Evolutionary conservation across 2,797 vertebrate species (phyloP), one percentile per base, ranked within the genome.

Genomic region (Myotis pilosus): DNA sequence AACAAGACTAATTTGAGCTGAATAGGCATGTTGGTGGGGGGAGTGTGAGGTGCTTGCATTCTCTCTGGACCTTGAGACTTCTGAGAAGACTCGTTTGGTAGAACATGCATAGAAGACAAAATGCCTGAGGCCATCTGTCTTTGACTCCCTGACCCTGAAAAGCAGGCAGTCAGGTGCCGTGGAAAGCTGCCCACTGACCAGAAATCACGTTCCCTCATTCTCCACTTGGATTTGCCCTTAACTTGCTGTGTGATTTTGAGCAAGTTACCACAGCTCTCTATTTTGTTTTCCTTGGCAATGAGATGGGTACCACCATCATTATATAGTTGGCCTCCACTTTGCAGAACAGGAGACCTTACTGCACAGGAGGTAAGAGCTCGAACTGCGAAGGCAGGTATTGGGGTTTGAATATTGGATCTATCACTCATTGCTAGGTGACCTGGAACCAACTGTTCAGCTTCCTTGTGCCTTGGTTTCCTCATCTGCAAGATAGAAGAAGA

Each of bases 401-500:
- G 33, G 9, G 1, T 51, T 89, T 95, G 23, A 68, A 10, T 88
- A 33, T n/a, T 68, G 13, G 17, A 0, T 41, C 15, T 64, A 3
- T 69, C 66, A 16, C 6, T 92, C 60, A 28, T 17, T 72, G 11
- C 4, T 44, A 5, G 19, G 20, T 51, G 53, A 69, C 41, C 28
- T 47, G 6, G 38, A 38, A 23, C 5, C 66, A 87, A 1, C 25
- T 87, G 1, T 86, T 93, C 80, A 71, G 13, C 3, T 7, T 92
- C 16, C 25, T 7, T 22, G 3, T 28, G 3, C 19, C n/a, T 87
- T 41, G 5, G 22, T 79, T 89, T 95, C 22, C 41, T 85, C 15
- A 69, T 74, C 20, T 92, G 30, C 16, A 57, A 80, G 95, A 64
- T 83, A 62, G 17, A 66, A 66, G 55, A 74, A 57, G 33, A 44